A percentile compares a stretch with the other conserved stretches of the same genome.
These are phyloP conservation scores for Nansenia antarctica DNA, from an alignment of 2,113 vertebrate species.

Conservation along the genomic window DNA sequence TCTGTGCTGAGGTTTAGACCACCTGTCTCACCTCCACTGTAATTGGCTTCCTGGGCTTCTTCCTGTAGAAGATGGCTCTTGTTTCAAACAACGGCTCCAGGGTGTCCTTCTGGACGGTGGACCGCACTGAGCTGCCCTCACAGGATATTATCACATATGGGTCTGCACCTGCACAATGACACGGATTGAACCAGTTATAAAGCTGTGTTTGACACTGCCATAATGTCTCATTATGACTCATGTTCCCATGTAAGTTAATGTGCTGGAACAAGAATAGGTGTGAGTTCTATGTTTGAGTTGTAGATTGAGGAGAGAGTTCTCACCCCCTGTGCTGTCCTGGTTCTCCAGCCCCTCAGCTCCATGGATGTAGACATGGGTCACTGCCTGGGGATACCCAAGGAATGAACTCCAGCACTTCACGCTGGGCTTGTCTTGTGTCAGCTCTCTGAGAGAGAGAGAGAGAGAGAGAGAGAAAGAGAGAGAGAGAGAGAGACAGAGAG, in stretches of 20 bases:
- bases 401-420: constrained; percentile 83
- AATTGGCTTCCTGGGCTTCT: constrained; percentile 78
- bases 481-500: background rate
- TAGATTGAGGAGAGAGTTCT: background rate
- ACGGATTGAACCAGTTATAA: background rate
- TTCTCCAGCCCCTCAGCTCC: constrained; percentile 80
- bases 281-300: too few relatives aligned
- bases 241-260: background rate
- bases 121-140: constrained; percentile 76
- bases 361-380: constrained; percentile 84
- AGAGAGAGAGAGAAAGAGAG: background rate
- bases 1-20: constrained; percentile 62
- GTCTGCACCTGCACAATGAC: constrained; percentile 78
- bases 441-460: constrained; percentile 74
- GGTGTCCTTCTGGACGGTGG: constrained; percentile 72
- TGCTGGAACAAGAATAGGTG: too few relatives aligned
- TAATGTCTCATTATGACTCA: background rate
- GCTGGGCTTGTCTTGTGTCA: constrained; percentile 82
- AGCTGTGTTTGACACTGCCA: background rate
- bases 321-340: constrained; percentile 81
- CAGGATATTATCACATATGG: constrained; percentile 88
- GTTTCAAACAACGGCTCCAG: constrained; percentile 77
- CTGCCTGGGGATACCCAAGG: constrained; percentile 82
- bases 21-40: constrained; percentile 81
- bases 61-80: constrained; percentile 90